Percentiles rank a stretch among this genome's conserved stretches.
Conservation (phyloP, 2,888 invertebrate genomes). For the Archaeoteleia sp. region DNA sequence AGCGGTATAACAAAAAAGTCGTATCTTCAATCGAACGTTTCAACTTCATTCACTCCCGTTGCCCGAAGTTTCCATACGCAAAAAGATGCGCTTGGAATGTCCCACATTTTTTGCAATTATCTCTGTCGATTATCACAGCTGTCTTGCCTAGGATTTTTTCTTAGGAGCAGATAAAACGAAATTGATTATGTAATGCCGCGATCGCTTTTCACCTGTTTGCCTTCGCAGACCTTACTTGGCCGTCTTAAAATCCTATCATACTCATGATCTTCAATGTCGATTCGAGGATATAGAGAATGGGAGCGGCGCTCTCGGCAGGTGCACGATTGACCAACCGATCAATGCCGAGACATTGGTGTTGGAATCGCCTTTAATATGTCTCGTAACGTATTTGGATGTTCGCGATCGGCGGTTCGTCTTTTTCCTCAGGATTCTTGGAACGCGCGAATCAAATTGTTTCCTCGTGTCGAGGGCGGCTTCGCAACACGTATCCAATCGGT, state of each 20-base stretch:
- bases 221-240: conserved; percentile 3
- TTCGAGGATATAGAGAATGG: conserved; percentile 30
- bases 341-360: background rate
- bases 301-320: conserved; percentile 42
- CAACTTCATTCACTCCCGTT: conserved; percentile 9
- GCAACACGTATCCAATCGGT: conserved; percentile 68
- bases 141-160: conserved; percentile 21
- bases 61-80: conserved; percentile 12
- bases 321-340: conserved; percentile 40
- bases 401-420: background rate
- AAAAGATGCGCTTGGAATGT: conserved; percentile 13
- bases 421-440: background rate
- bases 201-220: conserved; percentile 44
- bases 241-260: conserved; percentile 34
- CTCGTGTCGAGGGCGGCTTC: conserved; percentile 56
- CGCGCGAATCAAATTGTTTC: conserved; percentile 54
- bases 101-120: conserved; percentile 16
- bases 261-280: conserved; percentile 34
- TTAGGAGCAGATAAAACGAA: background rate
- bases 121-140: conserved; percentile 7
- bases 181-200: conserved; percentile 25
- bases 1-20: conserved; percentile 14
- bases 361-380: too few relatives aligned
- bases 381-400: background rate
- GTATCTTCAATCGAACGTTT: conserved; percentile 23